Evolutionary conservation across 2,888 invertebrate genomes (phyloP), one percentile per base, ranked within the genome.

Genomic region (Trichacis sp.): DNA sequence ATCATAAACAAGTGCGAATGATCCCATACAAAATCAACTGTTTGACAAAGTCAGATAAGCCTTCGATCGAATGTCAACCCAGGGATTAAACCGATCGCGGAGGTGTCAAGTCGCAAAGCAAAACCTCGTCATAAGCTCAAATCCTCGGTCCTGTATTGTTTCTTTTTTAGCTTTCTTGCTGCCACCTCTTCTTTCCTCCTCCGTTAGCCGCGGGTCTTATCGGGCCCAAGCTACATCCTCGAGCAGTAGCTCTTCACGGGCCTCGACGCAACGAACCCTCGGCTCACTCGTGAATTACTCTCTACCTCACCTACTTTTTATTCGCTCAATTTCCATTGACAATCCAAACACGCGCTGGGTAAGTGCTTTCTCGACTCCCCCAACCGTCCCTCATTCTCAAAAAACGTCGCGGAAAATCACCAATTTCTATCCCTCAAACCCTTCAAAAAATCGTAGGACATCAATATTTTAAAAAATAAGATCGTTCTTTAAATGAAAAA

Each of bases 231-330:
- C 59, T 64, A 46, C 48, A 60, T 52, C 40, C 64, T 52, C 56
- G 51, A n/a, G 49, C 60, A 50, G 64, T 59, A 64, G 64, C 60
- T 40, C 56, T 43, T 64, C 53, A 56, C 60, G 60, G 56, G 53
- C 53, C 49, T 53, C 56, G 52, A 60, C 49, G 46, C 56, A n/a
- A 42, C 56, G 64, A 64, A 60, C 59, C 12, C 52, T 48, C 56
- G 40, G 4, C 1, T 40, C 6, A 18, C 30, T 9, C 33, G 6
- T 15, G 17, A 49, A 48, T 12, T 40, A 38, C 5, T 29, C 38
- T 54, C 42, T 53, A 17, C 33, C 19, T 59, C 56, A 59, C 59
- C 64, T 59, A 59, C 59, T 64, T 59, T 19, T 18, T 48, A 40
- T 17, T n/a, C 36, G 43, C 53, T 50, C 55, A 51, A 30, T 40